These are phyloP conservation scores for Megastigmus dorsalis DNA, from an alignment of 2,888 invertebrate genomes.

Conservation along the genomic window DNA sequence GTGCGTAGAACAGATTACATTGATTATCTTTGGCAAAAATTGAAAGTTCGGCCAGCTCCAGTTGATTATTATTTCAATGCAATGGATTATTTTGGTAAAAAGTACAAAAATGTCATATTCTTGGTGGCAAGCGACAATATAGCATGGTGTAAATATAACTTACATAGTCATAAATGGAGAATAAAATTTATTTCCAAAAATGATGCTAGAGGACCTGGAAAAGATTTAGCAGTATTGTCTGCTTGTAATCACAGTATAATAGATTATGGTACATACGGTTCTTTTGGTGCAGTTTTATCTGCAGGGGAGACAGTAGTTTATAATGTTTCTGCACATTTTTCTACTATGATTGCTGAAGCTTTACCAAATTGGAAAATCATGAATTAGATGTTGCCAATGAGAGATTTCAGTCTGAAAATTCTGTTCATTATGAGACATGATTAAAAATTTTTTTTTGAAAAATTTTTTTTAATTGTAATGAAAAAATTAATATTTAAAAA, in stretches of 20 bases:
- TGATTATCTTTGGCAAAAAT: conserved; percentile 76
- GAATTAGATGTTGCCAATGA: conserved; percentile 59
- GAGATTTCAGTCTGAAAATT: conserved; percentile 26
- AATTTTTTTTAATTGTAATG: not conserved
- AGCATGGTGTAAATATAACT: conserved; percentile 72
- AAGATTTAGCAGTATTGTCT: conserved; percentile 72
- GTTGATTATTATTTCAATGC: conserved; percentile 70
- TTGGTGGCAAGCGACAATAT: conserved; percentile 73
- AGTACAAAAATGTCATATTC: conserved; percentile 71
- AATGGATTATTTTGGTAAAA: conserved; percentile 71
- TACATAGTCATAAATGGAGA: conserved; percentile 64
- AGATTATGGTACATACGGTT: conserved; percentile 74
- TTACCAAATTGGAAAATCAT: conserved; percentile 71
- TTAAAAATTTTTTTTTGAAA: not conserved
- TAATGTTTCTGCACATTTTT: conserved; percentile 71
- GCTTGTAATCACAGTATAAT: conserved; percentile 75
- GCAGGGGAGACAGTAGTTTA: conserved; percentile 73
- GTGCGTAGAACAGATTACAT: conserved; percentile 78
- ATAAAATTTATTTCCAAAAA: conserved; percentile 68
- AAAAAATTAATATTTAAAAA: not conserved
- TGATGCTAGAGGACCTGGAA: conserved; percentile 69
- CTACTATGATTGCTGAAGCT: conserved; percentile 70
- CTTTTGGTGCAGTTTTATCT: conserved; percentile 72
- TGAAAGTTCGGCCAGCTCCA: conserved; percentile 72
- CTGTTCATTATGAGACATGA: conserved; percentile 13